Base-by-base conservation (phyloP, 2,113 vertebrate genomes). In the Tricholaema leucomelas region DNA sequence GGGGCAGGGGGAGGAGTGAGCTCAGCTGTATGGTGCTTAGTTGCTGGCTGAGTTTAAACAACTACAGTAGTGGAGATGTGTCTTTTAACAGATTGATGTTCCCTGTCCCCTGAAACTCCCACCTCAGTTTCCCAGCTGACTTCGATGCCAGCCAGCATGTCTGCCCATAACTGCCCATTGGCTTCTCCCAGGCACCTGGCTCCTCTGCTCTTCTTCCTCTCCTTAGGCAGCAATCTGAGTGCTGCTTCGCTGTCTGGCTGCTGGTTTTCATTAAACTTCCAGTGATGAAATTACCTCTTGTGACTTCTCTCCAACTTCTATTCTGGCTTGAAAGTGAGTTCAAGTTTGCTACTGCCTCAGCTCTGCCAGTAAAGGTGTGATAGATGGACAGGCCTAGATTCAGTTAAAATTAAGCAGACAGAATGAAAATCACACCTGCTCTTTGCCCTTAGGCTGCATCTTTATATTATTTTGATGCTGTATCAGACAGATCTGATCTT, bases 251-350 rank as follows among this genome's bases (percentile, higher is more conserved):
- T 0, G 0, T 60, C 85, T 2, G 0, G 44, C 90, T 91, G 79
- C 87, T 87, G 75, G 59, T 76, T 95, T 89, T 90, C 90, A 85
- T 95, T 96, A 90, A 82, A 90, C 35, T 79, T 69, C 13, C 46
- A 58, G 82, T 73, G 81, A 91, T 90, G 75, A 72, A 82, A 92
- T 92, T 91, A 76, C 85, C 67, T 90, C 50, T 42, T 30, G 44
- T 87, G 82, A 95, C 80, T 94, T 95, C 71, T 61, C 30, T 85
- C 67, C 88, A 90, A 69, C 64, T 95, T 94, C 38, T 89, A 23
- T 2, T 12, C 55, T 79, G 63, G 38, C 79, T 93, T 63, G 52
- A 78, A 91, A 94, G 48, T 31, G 28, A 10, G 46, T 71, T 92
- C 33, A 76, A 33, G 55, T 92, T 92, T 92, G 64, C 59, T 82